Base-by-base conservation (phyloP, 2,888 invertebrate genomes). In the Drosophila peninsularis region DNA sequence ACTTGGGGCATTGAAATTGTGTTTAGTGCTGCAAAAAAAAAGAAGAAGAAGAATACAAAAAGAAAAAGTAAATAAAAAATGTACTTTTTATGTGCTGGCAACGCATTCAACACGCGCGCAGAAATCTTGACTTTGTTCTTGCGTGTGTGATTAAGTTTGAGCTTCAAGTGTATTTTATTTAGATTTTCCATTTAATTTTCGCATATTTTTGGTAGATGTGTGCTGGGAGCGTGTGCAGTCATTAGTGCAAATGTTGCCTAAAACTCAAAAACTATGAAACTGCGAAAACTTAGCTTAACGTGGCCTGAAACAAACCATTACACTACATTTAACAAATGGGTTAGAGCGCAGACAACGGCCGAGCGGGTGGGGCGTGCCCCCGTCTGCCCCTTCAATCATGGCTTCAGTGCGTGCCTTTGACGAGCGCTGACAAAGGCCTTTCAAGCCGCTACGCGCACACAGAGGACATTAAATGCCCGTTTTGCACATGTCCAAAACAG, bases 301-400 rank as follows among this genome's bases (percentile, higher is more conserved):
- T 60, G 76, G 80, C 71, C 73, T 61, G 69, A 78, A 80, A 84
- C 85, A 80, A 82, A 64, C 75, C 71, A 62, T 88, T 71, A 80
- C 86, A 75, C 73, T 86, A 88, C 86, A 87, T 87, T 87, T 70
- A 82, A 80, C 86, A 87, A 87, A 86, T 87, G 82, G 86, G 88
- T 83, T 86, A 71, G 71, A 68, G 39, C 53, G 9, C 60, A 42
- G 42, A 39, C 47, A 32, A 24, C 21, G 10, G 6, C 13, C 10
- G 30, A 2, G 21, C 19, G 3, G 37, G 27, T 14, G 10, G 10
- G 41, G 3, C 19, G 3, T 19, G 27, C 10, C 45, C 45, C 27
- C 21, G 4, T 11, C 44, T 13, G 19, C 53, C 34, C 21, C 5
- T 3, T 6, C 17, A 47, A 64, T 52, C 70, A 67, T 41, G 37